Percentiles rank a stretch among this genome's conserved stretches.
These are phyloP conservation scores for Drosophila pachea DNA, from an alignment of 1,140 invertebrate genomes.

Conservation along the genomic window DNA sequence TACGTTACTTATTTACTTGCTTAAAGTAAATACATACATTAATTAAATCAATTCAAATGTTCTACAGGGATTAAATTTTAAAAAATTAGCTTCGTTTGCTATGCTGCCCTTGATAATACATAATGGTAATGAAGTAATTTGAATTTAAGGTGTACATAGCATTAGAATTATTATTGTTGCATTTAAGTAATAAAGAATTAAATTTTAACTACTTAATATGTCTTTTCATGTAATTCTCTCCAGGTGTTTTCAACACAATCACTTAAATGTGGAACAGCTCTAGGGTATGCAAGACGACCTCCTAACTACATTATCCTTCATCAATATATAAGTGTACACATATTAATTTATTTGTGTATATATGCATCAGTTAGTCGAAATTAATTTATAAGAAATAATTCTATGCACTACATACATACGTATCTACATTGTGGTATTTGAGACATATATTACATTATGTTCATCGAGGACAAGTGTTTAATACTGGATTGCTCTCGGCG, in stretches of 20 bases:
- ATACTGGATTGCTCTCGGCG: constrained; percentile 52
- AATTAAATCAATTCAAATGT: constrained; percentile 40
- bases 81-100: constrained; percentile 43
- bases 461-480: constrained; percentile 37
- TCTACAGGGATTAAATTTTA: constrained; percentile 37
- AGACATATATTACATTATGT: constrained; percentile 16
- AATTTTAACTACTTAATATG: constrained; percentile 58
- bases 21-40: constrained; percentile 35
- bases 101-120: constrained; percentile 54
- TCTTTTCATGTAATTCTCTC: constrained; percentile 73
- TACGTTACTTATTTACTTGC: constrained; percentile 13
- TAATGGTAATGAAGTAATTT: constrained; percentile 63
- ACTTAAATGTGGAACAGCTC: constrained; percentile 68
- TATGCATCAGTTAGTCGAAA: constrained; percentile 28
- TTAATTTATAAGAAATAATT: constrained; percentile 29
- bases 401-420: constrained; percentile 25
- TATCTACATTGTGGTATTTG: constrained; percentile 24
- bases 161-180: constrained; percentile 53
- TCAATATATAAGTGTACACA: not conserved
- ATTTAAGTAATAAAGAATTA: constrained; percentile 47
- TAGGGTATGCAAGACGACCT: constrained; percentile 39
- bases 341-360: not conserved
- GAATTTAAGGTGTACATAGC: constrained; percentile 38
- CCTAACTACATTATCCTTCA: constrained; percentile 25
- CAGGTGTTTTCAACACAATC: constrained; percentile 76